These are phyloP conservation scores for Mormyrus iriodes DNA, from an alignment of 2,113 vertebrate genomes.

Conservation along the genomic window DNA sequence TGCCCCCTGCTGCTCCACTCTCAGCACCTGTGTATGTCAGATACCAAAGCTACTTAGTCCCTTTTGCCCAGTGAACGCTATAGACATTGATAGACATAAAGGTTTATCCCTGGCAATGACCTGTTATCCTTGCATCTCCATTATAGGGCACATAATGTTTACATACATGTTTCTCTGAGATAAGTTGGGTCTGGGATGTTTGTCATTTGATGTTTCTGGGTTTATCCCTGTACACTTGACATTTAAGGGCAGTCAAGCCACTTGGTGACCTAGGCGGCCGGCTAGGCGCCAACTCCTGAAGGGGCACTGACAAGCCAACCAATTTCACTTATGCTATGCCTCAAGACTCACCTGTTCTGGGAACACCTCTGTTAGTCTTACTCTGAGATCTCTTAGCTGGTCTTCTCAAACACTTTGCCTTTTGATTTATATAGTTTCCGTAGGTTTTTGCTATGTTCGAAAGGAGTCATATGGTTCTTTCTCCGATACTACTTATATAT, in stretches of 20 bases:
- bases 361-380: neutral
- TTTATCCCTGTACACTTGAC: neutral
- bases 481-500: neutral
- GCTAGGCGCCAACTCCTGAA: neutral
- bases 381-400: neutral
- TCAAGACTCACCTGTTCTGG: neutral
- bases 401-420: neutral
- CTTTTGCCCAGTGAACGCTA: too few species aligned
- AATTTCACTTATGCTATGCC: neutral
- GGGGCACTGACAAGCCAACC: too few species aligned
- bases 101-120: too few species aligned
- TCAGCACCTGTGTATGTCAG: too few species aligned
- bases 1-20: too few species aligned
- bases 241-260: neutral
- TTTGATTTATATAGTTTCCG: neutral
- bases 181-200: neutral
- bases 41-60: too few species aligned
- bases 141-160: too few species aligned
- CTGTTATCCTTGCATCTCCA: too few species aligned
- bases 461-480: neutral
- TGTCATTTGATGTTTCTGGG: neutral
- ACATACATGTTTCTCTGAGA: too few species aligned
- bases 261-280: neutral
- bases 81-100: too few species aligned
- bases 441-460: neutral